Base-by-base conservation (phyloP, 37 sponge, comb jelly and placozoan genomes). In the Crambe crambe region DNA sequence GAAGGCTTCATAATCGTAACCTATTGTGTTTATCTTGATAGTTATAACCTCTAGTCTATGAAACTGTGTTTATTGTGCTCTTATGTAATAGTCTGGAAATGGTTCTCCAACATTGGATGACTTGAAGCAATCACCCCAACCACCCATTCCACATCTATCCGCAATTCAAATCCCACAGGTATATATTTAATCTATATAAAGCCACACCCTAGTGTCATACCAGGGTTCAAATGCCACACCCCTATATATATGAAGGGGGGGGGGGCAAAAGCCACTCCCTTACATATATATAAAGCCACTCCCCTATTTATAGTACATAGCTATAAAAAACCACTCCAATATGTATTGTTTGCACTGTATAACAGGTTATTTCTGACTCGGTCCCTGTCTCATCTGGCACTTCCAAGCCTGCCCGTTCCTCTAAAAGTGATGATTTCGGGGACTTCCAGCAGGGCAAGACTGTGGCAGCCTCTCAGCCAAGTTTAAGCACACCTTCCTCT, bases 51-150 rank as follows among this genome's bases (percentile, higher is more conserved):
- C n/a, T n/a, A n/a, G n/a, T 15, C 54, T 58, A 58, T 4, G 59
- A 26, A 18, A 26, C 25, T 12, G 26, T 58, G 59, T 12, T 26
- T 26, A 23, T 51, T 51, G 54, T 51, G 15, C 54, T 15, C 6
- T 60, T 20, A 21, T 60, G 2, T 42, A 20, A 42, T 70, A 81
- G 81, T 39, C 44, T 60, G 81, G 81, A 0, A 57, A 72, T n/a
- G 17, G 39, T 18, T 44, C 69, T 71, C 81, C 81, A 0, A 61
- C 81, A 20, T 38, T 72, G 42, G 81, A 71, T 0, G 81, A 70
- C 39, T 37, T 81, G 42, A 81, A 59, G 30, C 5, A 18, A n/a
- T 8, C 61, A 34, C 43, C 72, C 2, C 43, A 54, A 0, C 69
- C 57, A 39, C 81, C 81, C 18, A 27, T 79, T 23, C 72, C 81